Conservation (phyloP, 2,113 vertebrate genomes). For the Halcyon malimbica region DNA sequence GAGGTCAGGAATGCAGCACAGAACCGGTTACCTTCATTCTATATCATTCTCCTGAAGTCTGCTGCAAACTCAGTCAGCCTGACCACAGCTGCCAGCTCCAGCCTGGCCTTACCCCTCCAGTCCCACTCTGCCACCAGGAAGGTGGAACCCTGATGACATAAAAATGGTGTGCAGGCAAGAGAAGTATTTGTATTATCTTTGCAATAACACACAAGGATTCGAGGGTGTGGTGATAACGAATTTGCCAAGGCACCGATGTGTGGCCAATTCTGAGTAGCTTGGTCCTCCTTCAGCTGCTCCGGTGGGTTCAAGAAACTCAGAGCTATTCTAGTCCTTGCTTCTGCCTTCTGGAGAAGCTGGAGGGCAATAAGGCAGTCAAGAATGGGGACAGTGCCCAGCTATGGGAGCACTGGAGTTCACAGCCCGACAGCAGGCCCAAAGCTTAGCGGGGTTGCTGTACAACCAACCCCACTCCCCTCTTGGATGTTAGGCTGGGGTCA, state of each 20-base stretch:
- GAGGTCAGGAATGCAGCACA: constrained; percentile 52
- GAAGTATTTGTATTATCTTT: neutral
- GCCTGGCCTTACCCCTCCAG: neutral
- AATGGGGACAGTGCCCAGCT: neutral
- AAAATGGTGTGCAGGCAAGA: rapidly evolving
- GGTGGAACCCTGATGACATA: neutral
- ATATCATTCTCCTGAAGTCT: neutral
- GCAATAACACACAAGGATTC: neutral
- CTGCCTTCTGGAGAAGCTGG: neutral
- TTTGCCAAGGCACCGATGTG: neutral
- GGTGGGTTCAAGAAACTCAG: neutral
- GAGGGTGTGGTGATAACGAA: neutral
- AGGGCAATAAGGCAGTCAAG: neutral
- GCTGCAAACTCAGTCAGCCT: neutral
- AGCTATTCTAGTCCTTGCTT: neutral
- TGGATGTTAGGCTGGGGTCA: neutral
- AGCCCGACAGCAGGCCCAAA: neutral
- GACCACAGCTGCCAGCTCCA: neutral
- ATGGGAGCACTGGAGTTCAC: neutral
- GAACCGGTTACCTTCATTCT: neutral
- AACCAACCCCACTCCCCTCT: neutral
- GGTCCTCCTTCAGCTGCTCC: neutral
- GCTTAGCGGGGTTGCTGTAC: neutral
- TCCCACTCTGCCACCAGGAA: neutral
- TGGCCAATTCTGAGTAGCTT: neutral